Conservation (phyloP, 2,888 invertebrate species). For the Trachelus troglodyta region DNA sequence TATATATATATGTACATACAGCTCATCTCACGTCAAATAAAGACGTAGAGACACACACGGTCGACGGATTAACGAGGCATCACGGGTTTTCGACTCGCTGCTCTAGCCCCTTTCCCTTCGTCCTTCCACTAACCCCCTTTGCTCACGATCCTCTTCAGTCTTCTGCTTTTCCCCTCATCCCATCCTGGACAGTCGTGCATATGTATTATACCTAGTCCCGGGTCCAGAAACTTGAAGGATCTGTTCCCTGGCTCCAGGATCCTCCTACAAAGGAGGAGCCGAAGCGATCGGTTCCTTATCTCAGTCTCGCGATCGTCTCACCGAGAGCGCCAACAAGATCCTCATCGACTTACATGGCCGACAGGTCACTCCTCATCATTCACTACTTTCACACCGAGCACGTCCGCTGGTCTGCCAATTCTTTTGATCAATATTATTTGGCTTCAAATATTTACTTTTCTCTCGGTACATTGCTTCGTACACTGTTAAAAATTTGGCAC, state of each 20-base stretch:
- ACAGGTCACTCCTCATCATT: constrained; percentile 35
- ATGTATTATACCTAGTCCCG: neutral
- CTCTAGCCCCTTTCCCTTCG: neutral
- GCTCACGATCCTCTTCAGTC: neutral
- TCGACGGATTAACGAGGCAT: constrained; percentile 36
- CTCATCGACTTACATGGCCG: constrained; percentile 23
- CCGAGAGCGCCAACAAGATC: constrained; percentile 4
- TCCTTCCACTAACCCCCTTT: neutral
- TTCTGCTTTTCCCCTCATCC: neutral
- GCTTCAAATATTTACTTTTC: neutral
- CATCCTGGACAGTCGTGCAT: neutral
- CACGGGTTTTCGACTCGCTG: constrained; percentile 19
- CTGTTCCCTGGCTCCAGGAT: neutral
- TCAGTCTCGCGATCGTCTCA: constrained; percentile 40
- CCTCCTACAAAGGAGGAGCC: neutral
- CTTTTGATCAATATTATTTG: neutral
- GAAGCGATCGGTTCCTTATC: constrained; percentile 33
- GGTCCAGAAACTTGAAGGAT: neutral
- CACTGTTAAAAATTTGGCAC: too few species aligned
- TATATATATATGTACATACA: constrained; percentile 3
- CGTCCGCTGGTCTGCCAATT: neutral
- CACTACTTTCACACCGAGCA: constrained; percentile 32
- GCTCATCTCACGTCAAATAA: constrained; percentile 28
- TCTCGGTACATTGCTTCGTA: neutral
- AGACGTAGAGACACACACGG: constrained; percentile 24